Conservation (phyloP, 2,797 vertebrate genomes). For the Margarornis squamiger region DNA sequence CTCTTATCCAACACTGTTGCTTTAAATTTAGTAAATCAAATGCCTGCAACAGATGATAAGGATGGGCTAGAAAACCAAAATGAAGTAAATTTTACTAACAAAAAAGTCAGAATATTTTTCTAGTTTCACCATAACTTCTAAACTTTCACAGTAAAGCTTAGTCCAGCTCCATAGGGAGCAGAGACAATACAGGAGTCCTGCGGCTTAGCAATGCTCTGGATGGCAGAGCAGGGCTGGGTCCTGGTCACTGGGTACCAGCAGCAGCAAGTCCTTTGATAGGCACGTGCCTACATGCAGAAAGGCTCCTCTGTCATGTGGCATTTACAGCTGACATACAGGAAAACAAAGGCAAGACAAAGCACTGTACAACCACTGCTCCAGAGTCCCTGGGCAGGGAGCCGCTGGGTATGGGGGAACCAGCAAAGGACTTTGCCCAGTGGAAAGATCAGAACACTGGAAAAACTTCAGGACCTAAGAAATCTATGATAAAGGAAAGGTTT, state of each 20-base stretch:
- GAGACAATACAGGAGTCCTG: neutral
- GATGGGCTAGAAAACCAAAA: neutral
- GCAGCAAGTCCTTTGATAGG: neutral
- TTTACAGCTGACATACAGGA: neutral
- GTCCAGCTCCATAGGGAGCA: neutral
- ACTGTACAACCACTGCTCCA: neutral
- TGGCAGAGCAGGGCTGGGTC: rapidly evolving
- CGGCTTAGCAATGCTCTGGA: rapidly evolving
- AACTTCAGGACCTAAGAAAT: no score
- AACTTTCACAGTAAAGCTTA: neutral
- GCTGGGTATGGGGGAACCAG: no score
- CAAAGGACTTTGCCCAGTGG: no score
- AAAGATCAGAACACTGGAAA: no score
- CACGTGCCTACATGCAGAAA: neutral
- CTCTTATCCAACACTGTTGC: neutral
- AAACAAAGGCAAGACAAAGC: neutral
- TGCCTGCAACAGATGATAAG: neutral
- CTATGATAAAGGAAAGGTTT: no score
- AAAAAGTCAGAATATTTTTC: neutral
- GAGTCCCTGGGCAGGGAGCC: neutral
- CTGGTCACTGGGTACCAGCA: neutral
- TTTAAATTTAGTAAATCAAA: neutral
- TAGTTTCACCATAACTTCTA: neutral
- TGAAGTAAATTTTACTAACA: neutral
- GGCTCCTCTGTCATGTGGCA: neutral